Evolutionary conservation across 2,888 invertebrate genomes (phyloP), one percentile per base, ranked within the genome.

Genomic region (Temnothorax rugatulus): DNA sequence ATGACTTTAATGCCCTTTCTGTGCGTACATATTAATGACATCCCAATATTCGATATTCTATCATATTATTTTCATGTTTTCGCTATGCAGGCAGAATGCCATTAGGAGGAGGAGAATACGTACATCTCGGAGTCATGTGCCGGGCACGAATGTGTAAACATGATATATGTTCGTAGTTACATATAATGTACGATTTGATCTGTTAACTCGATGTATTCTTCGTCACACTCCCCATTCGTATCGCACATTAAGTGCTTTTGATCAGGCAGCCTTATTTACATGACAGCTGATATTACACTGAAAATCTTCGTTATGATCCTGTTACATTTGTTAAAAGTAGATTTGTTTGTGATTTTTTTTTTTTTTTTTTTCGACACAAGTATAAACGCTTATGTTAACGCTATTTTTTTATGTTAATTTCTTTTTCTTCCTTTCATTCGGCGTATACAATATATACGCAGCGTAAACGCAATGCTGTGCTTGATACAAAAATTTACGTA

Each of bases 91-190:
- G 74, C 47, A 77, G 69, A 74, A 54, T 69, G 18, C n/a, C 54
- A 29, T 34, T 71, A 38, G 57, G 9, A 41, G 38, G 13, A 77
- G 76, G 77, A 74, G 71, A 68, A 75, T 57, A 77, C 59, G 50
- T 84, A 85, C 29, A 63, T 73, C 71, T 73, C 25, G 41, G 59
- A 77, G 71, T 69, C 57, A 52, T 73, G 50, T 86, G 69, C 69
- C 64, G 82, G 73, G 66, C 63, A 86, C 64, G 82, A 83, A 85
- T 64, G 73, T 44, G 83, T 84, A 85, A 83, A 87, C 84, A 77
- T 69, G 61, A 84, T 74, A 82, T 87, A 87, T 85, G 77, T 88
- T 84, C 89, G 82, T 81, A 57, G 83, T 84, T 86, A 84, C 77
- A 84, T 69, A 73, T 89, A 90, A 85, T 81, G 69, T 84, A 86